phyloP scores from a whole-genome alignment of 2,797 vertebrate genomes.

The Hypotaenidia okinawae region DNA sequence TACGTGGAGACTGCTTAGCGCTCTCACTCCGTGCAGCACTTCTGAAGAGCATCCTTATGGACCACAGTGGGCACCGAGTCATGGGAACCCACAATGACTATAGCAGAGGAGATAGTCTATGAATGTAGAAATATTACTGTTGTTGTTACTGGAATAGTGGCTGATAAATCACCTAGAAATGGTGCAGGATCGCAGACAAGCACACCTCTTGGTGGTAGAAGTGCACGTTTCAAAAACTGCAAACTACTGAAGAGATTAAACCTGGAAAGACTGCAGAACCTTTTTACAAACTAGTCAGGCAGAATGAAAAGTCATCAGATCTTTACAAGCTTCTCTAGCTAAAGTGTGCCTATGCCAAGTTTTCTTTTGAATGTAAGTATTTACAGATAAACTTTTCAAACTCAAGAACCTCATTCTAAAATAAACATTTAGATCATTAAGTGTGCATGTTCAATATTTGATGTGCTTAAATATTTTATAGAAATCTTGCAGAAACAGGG shows the following conservation, averaged over 20 bases:
- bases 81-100: not conserved
- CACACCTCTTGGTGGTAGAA: not conserved
- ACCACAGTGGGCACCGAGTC: not conserved
- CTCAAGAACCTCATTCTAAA: constrained; percentile 21
- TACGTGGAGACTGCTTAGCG: not conserved
- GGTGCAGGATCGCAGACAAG: not conserved
- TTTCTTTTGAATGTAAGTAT: not conserved
- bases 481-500: constrained; percentile 18
- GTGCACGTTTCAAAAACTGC: not conserved
- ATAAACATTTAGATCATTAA: constrained; percentile 34
- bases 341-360: not conserved
- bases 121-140: not conserved
- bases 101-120: not conserved
- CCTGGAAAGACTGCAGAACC: not conserved
- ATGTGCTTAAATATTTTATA: constrained; percentile 62
- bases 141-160: not conserved
- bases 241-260: not conserved
- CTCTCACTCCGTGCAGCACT: not conserved
- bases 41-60: not conserved
- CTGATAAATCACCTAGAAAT: not conserved
- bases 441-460: constrained; percentile 32
- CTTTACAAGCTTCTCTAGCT: not conserved
- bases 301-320: not conserved
- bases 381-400: constrained; percentile 21
- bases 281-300: not conserved